Percentiles rank a stretch among this genome's conserved stretches.
phyloP scores from a whole-genome alignment of 2,797 vertebrate species.

The Eutrigla gurnardus region DNA sequence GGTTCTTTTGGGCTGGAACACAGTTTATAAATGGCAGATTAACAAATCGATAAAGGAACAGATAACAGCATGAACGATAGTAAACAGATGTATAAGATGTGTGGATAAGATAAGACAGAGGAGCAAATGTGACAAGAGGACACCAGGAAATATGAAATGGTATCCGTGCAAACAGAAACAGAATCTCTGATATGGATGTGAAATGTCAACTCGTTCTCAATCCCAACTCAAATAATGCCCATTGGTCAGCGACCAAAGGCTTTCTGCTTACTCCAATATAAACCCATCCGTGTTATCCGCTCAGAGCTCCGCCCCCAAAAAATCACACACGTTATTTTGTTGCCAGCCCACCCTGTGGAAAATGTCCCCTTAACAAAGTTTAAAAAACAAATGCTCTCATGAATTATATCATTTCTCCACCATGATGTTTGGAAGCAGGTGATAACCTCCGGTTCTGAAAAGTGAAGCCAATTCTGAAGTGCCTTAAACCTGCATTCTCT shows the following conservation, averaged over 20 bases:
- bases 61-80: conserved; percentile 21
- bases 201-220: background rate
- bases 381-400: background rate
- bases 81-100: conserved; percentile 12
- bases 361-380: background rate
- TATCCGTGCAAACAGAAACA: conserved; percentile 1
- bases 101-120: background rate
- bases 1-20: conserved; percentile 14
- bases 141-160: background rate
- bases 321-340: background rate
- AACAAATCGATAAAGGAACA: conserved; percentile 24
- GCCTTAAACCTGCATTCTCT: no score
- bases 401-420: no score
- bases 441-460: no score
- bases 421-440: no score
- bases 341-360: background rate
- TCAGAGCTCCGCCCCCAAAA: background rate
- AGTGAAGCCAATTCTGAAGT: no score
- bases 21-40: conserved; percentile 27
- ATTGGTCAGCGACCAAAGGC: background rate
- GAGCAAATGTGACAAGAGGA: background rate
- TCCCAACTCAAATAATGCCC: background rate
- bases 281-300: background rate
- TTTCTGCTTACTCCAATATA: background rate
- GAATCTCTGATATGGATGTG: background rate